Percentiles rank a stretch among this genome's conserved stretches.
These are phyloP conservation scores for Hirudinaria manillensis DNA, from an alignment of 2,888 invertebrate genomes.

Conservation along the genomic window DNA sequence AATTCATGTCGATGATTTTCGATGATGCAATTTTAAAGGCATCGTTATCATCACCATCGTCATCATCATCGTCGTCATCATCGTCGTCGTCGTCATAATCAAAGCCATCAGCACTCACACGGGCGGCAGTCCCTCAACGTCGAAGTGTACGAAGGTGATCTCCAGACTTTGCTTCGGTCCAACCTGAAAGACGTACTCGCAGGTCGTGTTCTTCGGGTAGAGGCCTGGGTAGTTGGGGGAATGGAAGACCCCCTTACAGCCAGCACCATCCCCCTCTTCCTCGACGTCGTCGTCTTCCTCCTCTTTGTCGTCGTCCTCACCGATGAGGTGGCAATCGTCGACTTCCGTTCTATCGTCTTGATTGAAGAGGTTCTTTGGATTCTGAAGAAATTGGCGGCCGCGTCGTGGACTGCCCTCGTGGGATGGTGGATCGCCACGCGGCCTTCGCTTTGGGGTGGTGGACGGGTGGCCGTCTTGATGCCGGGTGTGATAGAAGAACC, in stretches of 20 bases:
- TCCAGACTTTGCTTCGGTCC: background rate
- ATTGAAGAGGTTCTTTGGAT: too few relatives aligned
- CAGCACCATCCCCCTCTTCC: background rate
- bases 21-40: too few relatives aligned
- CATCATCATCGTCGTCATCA: slow-evolving; percentile 24
- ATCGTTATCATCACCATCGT: slow-evolving; percentile 18
- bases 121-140: slow-evolving; percentile 14
- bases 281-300: background rate
- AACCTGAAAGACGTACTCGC: background rate
- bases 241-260: background rate
- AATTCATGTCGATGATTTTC: too few relatives aligned
- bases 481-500: background rate
- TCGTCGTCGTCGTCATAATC: background rate
- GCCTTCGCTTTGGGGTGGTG: too few relatives aligned
- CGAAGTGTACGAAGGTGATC: slow-evolving; percentile 5
- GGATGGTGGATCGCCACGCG: too few relatives aligned
- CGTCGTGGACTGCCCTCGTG: too few relatives aligned
- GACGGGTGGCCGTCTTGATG: background rate
- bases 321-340: background rate
- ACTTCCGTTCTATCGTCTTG: background rate
- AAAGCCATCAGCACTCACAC: background rate
- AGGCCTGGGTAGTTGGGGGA: slow-evolving; percentile 15
- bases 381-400: too few relatives aligned
- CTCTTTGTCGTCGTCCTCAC: background rate
- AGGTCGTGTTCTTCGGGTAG: slow-evolving; percentile 14